Conservation (phyloP, 2,888 invertebrate genomes). For the Polydrusus cervinus region DNA sequence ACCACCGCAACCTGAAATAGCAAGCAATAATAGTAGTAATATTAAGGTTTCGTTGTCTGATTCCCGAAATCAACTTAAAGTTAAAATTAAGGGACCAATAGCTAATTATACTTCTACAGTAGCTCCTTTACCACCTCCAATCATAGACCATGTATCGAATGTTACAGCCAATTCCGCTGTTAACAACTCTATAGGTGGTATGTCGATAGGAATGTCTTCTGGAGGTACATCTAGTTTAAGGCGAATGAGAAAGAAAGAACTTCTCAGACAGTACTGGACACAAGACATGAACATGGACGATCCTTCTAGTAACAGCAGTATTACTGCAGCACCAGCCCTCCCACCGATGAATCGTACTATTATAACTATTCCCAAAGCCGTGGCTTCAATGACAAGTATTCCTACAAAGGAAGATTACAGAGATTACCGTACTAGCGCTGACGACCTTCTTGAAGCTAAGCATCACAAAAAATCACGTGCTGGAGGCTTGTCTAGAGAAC, state of each 20-base stretch:
- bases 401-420: slow-evolving; percentile 90
- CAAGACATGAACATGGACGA: slow-evolving; percentile 92
- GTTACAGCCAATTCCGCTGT: slow-evolving; percentile 69
- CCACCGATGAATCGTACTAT: slow-evolving; percentile 80
- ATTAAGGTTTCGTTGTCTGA: slow-evolving; percentile 84
- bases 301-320: slow-evolving; percentile 74
- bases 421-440: slow-evolving; percentile 70
- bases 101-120: slow-evolving; percentile 82
- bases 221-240: slow-evolving; percentile 83
- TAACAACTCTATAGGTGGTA: slow-evolving; percentile 60
- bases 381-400: slow-evolving; percentile 90
- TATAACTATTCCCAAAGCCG: slow-evolving; percentile 90
- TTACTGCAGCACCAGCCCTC: slow-evolving; percentile 74
- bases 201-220: slow-evolving; percentile 28
- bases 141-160: slow-evolving; percentile 71
- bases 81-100: slow-evolving; percentile 92
- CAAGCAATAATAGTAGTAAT: slow-evolving; percentile 59
- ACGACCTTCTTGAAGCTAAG: slow-evolving; percentile 77
- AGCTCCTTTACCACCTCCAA: slow-evolving; percentile 75
- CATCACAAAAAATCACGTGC: slow-evolving; percentile 76
- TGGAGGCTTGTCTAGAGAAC: slow-evolving; percentile 75
- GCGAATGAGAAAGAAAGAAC: slow-evolving; percentile 92
- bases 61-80: slow-evolving; percentile 89
- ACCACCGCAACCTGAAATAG: slow-evolving; percentile 71
- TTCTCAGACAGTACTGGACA: slow-evolving; percentile 88